phyloP scores from a whole-genome alignment of 2,797 vertebrate genomes.

The Hirundo rustica region DNA sequence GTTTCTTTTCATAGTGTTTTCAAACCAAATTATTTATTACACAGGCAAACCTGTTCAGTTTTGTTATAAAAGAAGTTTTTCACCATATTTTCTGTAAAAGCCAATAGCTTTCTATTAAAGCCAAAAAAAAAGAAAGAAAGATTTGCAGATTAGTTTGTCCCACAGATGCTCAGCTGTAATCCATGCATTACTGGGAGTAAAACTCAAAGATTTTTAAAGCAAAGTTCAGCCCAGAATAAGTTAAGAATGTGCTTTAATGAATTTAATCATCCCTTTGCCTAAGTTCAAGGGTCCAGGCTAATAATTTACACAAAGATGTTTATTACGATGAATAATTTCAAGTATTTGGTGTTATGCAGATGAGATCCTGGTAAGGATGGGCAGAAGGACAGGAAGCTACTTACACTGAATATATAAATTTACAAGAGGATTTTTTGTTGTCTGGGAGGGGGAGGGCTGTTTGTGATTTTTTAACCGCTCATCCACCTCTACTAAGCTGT shows the following conservation, averaged over 20 bases:
- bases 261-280: neutral
- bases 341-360: neutral
- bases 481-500: neutral
- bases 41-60: neutral
- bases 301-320: neutral
- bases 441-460: neutral
- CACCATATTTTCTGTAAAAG: neutral
- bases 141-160: neutral
- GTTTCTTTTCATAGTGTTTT: neutral
- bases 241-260: neutral
- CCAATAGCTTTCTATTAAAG: neutral
- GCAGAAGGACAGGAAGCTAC: neutral
- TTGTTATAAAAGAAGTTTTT: neutral
- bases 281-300: neutral
- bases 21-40: neutral
- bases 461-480: neutral
- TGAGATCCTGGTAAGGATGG: neutral
- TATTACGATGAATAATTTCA: neutral
- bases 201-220: neutral
- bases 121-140: fast-evolving
- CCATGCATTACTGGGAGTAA: neutral
- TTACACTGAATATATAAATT: neutral
- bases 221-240: neutral
- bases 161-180: neutral
- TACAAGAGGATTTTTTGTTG: neutral